Base-by-base conservation (phyloP, 2,797 vertebrate genomes). In the Avahi laniger region DNA sequence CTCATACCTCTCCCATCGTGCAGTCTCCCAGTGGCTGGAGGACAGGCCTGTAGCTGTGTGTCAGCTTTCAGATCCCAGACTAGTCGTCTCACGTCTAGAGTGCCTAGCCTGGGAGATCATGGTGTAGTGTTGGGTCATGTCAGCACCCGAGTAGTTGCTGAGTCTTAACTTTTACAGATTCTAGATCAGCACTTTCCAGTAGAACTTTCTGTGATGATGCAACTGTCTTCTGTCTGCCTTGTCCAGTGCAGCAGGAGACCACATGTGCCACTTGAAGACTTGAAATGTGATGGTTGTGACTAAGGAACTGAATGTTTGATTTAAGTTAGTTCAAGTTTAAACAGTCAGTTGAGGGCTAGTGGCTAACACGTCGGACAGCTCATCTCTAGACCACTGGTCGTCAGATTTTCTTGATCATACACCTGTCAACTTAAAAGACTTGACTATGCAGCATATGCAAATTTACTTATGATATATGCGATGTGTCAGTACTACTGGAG, bases 391-490 rank as follows among this genome's bases (percentile, higher is more conserved):
- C 65, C 46, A 35, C 24, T 38, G 9, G 22, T 15, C 13, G 38
- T 30, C n/a, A n/a, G 1, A 24, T 26, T 67, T 18, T 43, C 8
- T 7, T 50, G 11, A 30, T 10, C 13, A 0, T 1, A 26, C 0
- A 1, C n/a, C 8, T 1, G 0, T 35, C 30, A 0, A 0, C 50
- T 30, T 35, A 18, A 30, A 86, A 41, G 41, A 4, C n/a, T 2
- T 4, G 1, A 10, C 0, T 1, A 0, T 1, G 24, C 35, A 1
- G 20, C 0, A 0, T 2, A 1, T 46, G 15, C 54, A 2, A 10
- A 0, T 70, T 72, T 7, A 15, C 4, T 33, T 61, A 1, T 0
- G 1, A 1, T 1, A 0, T 2, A 9, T 28, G 3, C 26, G 0
- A 14, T 5, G 50, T 3, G 50, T 8, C 7, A 41, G 6, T 4